Evolutionary conservation across 2,888 invertebrate genomes (phyloP), one percentile per base, ranked within the genome.

Genomic region (Noctuana brunneofusca): DNA sequence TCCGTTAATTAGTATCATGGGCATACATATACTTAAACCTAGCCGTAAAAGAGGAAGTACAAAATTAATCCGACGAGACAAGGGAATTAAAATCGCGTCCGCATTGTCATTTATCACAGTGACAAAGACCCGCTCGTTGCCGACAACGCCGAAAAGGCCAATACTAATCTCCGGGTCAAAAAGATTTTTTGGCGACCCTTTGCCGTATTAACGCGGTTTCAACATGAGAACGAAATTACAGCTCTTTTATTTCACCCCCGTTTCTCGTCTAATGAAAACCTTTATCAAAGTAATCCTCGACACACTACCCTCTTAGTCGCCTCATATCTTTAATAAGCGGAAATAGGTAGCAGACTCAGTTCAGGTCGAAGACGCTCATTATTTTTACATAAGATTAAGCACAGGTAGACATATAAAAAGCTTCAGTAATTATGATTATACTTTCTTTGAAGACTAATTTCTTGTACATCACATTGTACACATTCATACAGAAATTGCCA

Each of bases 171-270:
- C 75, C 76, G 72, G 72, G 66, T 69, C 71, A 75, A 81, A 80
- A 60, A 54, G 80, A 80, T 80, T 60, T 81, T 80, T 69, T 67
- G 68, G 68, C 74, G 79, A 75, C 80, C 81, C 78, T 78, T 73
- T 71, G 72, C 69, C 74, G 77, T 78, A 84, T 83, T 84, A 82
- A 73, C 80, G 76, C 79, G 78, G 78, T 75, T 79, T 76, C 75
- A 75, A 76, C 81, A 80, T 74, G 79, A 79, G 78, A 78, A 77
- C 74, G 73, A 76, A 80, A 84, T 84, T 80, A 83, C 76, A 75
- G 76, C 72, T 78, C 77, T 81, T 52, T 30, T 80, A 81, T 83
- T 83, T 79, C 77, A 73, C 66, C 72, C 72, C 76, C 75, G 73
- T 76, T 77, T 74, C 73, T 72, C 70, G 72, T 71, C 75, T 82